Base-by-base conservation (phyloP, 2,113 vertebrate genomes). In the Calonectris borealis region DNA sequence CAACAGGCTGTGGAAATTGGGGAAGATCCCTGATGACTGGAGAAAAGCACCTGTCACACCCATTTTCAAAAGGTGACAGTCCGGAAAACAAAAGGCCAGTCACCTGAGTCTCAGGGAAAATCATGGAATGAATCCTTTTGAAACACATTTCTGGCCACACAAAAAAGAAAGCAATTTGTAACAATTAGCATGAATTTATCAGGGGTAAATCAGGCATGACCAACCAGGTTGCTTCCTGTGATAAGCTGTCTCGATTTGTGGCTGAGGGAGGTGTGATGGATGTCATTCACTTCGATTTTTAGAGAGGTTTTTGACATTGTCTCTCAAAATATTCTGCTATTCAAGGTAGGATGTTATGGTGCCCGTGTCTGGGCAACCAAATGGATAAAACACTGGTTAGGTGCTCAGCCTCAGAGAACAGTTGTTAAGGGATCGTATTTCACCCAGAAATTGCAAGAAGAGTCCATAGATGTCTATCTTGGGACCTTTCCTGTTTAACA, bases 221-320 rank as follows among this genome's bases (percentile, higher is more conserved):
- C 25, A 76, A 22, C 6, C 2, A 49, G 11, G 36, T 44, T 65
- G 3, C 13, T 69, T 77, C 20, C 54, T 84, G 13, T 73, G 26
- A 77, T 26, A 55, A 89, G 1, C 12, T 62, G 16, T 22, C 34
- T 72, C 21, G 25, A 31, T 73, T 25, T 77, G n/a, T 55, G 25
- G 44, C 18, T 4, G 2, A 54, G 38, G 31, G 16, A 92, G 42
- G 9, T 0, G 0, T 25, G 20, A 11, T 49, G 10, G 8, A 29
- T 54, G 26, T 25, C 0, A 78, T 85, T 82, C 55, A 13, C 36
- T 73, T 82, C 70, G 31, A 64, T 55, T 86, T 95, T 48, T 64
- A 60, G 42, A 66, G 34, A 71, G 9, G 2, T 17, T 88, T 90
- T 27, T 86, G 42, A 62, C 8, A 36, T 9, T 36, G 8, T 52